A percentile compares a stretch with the other conserved stretches of the same genome.
Evolutionary conservation across 2,113 vertebrate genomes (phyloP).

Genomic region (Hippocampus barbouri): DNA sequence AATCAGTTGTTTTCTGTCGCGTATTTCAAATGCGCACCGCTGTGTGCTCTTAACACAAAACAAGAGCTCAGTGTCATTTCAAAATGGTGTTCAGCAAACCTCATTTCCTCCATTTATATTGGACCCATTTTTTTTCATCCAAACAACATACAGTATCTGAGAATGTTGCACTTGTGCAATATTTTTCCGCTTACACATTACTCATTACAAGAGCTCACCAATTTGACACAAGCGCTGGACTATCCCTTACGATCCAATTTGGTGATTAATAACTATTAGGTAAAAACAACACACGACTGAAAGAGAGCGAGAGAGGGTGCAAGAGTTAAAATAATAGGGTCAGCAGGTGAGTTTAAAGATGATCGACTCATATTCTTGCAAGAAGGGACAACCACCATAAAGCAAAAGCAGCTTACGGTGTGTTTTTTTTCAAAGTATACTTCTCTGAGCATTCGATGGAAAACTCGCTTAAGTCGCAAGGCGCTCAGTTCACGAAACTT

Average conservation of each 20-base stretch:
- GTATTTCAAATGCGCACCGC: not conserved
- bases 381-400: not conserved
- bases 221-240: no score
- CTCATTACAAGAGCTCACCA: not conserved
- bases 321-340: not conserved
- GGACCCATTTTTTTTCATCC: not conserved
- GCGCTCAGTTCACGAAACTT: not conserved
- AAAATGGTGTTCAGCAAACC: not conserved
- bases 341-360: not conserved
- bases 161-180: not conserved
- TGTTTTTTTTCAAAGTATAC: not conserved
- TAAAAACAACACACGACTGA: constrained; percentile 79
- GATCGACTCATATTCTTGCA: not conserved
- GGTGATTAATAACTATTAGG: constrained; percentile 94
- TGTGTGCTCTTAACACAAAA: not conserved
- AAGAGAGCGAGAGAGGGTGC: not conserved
- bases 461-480: no score
- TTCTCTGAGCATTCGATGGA: no score
- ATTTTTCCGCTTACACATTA: not conserved
- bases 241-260: constrained; percentile 67
- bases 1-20: not conserved
- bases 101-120: not conserved
- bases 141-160: not conserved
- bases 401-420: not conserved
- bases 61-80: not conserved